These are phyloP conservation scores for Ophthalmolycus amberensis DNA, from an alignment of 2,113 vertebrate species.

Conservation along the genomic window DNA sequence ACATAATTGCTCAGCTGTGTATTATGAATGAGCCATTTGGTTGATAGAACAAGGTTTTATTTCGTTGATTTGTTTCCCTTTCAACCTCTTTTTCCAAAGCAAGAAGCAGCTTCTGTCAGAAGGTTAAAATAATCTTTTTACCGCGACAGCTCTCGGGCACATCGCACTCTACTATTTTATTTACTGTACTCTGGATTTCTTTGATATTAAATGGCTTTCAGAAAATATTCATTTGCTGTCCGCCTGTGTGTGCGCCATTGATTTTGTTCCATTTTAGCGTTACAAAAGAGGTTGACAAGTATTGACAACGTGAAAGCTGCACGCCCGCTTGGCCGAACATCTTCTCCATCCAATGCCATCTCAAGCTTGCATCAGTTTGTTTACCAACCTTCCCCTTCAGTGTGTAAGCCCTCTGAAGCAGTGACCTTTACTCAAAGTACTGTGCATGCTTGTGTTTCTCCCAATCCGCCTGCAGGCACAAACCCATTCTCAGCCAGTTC, in stretches of 20 bases:
- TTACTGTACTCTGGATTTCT: conserved; percentile 56
- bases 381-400: conserved; percentile 56
- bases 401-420: conserved; percentile 40
- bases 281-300: conserved; percentile 39
- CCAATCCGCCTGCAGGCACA: conserved; percentile 25
- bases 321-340: conserved; percentile 39
- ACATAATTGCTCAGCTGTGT: conserved; percentile 47
- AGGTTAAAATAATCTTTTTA: conserved; percentile 39
- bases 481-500: conserved; percentile 27
- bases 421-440: conserved; percentile 55
- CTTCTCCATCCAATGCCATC: conserved; percentile 48
- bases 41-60: conserved; percentile 36
- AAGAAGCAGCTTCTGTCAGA: conserved; percentile 24
- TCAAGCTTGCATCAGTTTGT: conserved; percentile 55
- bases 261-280: conserved; percentile 54
- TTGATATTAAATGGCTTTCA: conserved; percentile 69
- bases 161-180: conserved; percentile 59
- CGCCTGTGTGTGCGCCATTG: conserved; percentile 46
- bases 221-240: conserved; percentile 32
- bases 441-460: conserved; percentile 32
- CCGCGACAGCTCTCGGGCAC: conserved; percentile 45
- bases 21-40: conserved; percentile 45
- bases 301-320: conserved; percentile 57
- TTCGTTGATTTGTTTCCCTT: conserved; percentile 49
- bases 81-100: conserved; percentile 25